Evolutionary conservation across 1,140 invertebrate species (phyloP), one percentile per base, ranked within the genome.

Genomic region (Cydia splendana): DNA sequence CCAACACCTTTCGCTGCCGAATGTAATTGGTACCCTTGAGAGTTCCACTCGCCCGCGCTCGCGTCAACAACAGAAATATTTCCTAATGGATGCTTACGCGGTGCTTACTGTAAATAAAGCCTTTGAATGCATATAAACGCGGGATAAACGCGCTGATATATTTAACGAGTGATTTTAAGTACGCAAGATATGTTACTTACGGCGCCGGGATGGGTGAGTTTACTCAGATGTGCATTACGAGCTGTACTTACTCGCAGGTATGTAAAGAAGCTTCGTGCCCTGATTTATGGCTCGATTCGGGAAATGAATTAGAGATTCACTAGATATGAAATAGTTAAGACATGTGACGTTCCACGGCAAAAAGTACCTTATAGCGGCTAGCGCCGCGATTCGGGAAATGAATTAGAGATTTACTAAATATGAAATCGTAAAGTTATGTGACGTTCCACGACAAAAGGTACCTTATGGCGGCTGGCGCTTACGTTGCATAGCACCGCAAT

Each of bases 101-200:
- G 13, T 48, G 13, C 45, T 48, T 4, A 48, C 12, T 48, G 6
- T 38, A 38, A 38, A 38, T 38, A 38, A 38, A 38, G 7, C 34
- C 34, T 38, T 38, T 10, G 57, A 62, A 62, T 62, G 57, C 57
- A 62, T 62, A 62, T 62, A 62, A 62, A 18, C 15, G n/a, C 51
- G 51, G 51, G 51, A 53, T 53, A n/a, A 24, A 48, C 45, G 20
- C 9, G 57, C 57, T 62, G 57, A 62, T 62, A 62, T 24, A 62
- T 62, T 62, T 62, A 62, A 62, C 57, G 57, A 20, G 57, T 12
- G 20, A 62, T 62, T 62, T 62, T 62, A 18, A 53, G 51, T 53
- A 24, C 57, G 57, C 20, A 62, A 62, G 57, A 62, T 62, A 24
- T 62, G 57, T 62, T 20, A 62, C 57, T 62, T 24, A 20, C 18